Evolutionary conservation across 2,888 invertebrate species (phyloP).

Genomic region (Seira sanloemensis): DNA sequence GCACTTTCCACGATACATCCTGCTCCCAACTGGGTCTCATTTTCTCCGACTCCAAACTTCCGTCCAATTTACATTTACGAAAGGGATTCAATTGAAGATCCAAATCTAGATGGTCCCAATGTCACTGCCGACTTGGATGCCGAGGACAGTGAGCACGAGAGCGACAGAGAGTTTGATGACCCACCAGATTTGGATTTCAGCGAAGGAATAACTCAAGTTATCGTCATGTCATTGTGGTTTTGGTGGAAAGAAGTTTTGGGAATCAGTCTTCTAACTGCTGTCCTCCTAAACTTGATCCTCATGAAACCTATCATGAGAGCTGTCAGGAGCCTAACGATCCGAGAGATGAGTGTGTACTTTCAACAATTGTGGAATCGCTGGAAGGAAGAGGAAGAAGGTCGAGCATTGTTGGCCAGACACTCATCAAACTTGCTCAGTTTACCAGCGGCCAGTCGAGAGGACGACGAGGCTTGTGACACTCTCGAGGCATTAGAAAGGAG

Average conservation of each 20-base stretch:
- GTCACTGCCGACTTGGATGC: constrained; percentile 5
- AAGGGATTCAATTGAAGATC: constrained; percentile 73
- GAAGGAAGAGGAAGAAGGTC: constrained; percentile 61
- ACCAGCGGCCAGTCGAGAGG: constrained; percentile 7
- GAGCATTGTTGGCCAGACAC: constrained; percentile 42
- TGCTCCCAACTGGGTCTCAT: constrained; percentile 46
- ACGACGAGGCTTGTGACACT: neutral
- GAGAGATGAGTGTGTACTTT: constrained; percentile 68
- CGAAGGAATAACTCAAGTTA: constrained; percentile 77
- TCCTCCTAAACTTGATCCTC: constrained; percentile 69
- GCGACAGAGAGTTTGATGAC: constrained; percentile 75
- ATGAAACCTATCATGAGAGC: constrained; percentile 71
- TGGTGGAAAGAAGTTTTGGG: constrained; percentile 90
- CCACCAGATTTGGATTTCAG: constrained; percentile 75
- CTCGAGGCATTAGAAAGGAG: constrained; percentile 13
- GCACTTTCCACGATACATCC: constrained; percentile 43
- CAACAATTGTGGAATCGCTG: constrained; percentile 60
- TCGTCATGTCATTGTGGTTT: constrained; percentile 86
- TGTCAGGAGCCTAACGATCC: constrained; percentile 67
- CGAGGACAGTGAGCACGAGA: constrained; percentile 67
- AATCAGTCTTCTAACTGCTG: constrained; percentile 84
- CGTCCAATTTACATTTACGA: constrained; percentile 85
- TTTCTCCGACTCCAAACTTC: constrained; percentile 45
- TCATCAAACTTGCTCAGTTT: constrained; percentile 33
- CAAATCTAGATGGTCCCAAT: constrained; percentile 35